phyloP scores from a whole-genome alignment of 2,888 invertebrate genomes.

The Aspidiotus destructor region DNA sequence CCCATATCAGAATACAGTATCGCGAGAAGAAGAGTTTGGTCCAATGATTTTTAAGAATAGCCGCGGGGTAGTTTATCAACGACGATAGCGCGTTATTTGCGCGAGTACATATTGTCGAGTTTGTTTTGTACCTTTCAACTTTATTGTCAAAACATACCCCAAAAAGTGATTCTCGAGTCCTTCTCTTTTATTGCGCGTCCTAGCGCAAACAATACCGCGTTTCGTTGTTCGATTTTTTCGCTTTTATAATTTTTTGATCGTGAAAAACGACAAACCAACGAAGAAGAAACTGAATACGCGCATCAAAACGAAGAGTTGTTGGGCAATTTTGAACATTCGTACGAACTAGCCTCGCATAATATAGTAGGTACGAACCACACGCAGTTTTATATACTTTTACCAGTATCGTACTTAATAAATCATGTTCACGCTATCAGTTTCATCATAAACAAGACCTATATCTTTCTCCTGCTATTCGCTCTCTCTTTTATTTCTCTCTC shows the following conservation, averaged over 20 bases:
- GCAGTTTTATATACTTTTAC: neutral
- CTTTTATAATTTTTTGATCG: slow-evolving; percentile 7
- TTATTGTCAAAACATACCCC: slow-evolving; percentile 30
- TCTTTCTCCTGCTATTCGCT: too few species aligned
- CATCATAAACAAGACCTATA: too few species aligned
- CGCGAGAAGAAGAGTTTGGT: slow-evolving; percentile 13
- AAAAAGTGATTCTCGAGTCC: slow-evolving; percentile 25
- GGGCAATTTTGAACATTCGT: slow-evolving; percentile 22
- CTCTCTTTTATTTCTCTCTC: too few species aligned
- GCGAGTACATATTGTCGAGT: slow-evolving; percentile 21
- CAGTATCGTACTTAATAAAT: slow-evolving; percentile 18
- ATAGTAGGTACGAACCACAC: slow-evolving; percentile 22
- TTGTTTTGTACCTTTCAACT: slow-evolving; percentile 17
- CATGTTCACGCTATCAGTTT: slow-evolving; percentile 31
- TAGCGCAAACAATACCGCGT: slow-evolving; percentile 2
- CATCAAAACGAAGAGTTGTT: slow-evolving; percentile 17
- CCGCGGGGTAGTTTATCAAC: slow-evolving; percentile 23
- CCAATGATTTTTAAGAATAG: slow-evolving; percentile 31
- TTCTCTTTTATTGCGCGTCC: slow-evolving; percentile 11
- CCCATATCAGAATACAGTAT: slow-evolving; percentile 30
- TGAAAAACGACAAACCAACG: slow-evolving; percentile 1
- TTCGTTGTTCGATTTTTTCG: slow-evolving; percentile 10
- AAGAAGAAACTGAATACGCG: neutral
- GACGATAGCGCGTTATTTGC: slow-evolving; percentile 18
- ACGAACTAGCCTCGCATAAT: slow-evolving; percentile 5